Evolutionary conservation across 2,113 vertebrate genomes (phyloP).

Genomic region (Mesocricetus auratus): DNA sequence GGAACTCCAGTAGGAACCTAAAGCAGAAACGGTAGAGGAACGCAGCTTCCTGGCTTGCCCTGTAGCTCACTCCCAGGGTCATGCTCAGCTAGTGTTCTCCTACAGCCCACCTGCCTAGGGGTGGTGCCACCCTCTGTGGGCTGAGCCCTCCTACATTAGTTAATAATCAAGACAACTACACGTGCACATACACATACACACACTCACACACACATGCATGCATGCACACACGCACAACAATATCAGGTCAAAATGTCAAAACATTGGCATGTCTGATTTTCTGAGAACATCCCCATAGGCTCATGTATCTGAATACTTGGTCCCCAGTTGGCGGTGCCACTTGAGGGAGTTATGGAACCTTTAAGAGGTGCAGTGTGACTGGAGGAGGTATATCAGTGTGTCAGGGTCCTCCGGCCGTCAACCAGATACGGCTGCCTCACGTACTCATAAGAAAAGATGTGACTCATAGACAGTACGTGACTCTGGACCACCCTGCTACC

Average conservation of each 20-base stretch:
- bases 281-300: neutral
- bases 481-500: no score
- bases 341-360: neutral
- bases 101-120: neutral
- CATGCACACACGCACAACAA: neutral
- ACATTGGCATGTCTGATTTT: neutral
- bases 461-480: no score
- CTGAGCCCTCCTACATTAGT: neutral
- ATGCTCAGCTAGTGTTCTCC: neutral
- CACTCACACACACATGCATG: neutral
- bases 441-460: no score
- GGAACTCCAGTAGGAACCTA: neutral
- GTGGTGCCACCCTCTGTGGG: neutral
- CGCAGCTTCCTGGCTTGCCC: no score
- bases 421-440: no score
- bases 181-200: neutral
- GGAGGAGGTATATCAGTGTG: neutral
- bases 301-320: neutral
- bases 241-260: neutral
- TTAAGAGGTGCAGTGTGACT: neutral
- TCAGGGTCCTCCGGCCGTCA: no score
- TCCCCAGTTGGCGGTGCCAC: neutral
- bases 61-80: neutral
- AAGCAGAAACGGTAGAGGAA: neutral
- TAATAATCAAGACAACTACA: neutral